Evolutionary conservation across 2,888 invertebrate genomes (phyloP).

Genomic region (Chironomus tentans): DNA sequence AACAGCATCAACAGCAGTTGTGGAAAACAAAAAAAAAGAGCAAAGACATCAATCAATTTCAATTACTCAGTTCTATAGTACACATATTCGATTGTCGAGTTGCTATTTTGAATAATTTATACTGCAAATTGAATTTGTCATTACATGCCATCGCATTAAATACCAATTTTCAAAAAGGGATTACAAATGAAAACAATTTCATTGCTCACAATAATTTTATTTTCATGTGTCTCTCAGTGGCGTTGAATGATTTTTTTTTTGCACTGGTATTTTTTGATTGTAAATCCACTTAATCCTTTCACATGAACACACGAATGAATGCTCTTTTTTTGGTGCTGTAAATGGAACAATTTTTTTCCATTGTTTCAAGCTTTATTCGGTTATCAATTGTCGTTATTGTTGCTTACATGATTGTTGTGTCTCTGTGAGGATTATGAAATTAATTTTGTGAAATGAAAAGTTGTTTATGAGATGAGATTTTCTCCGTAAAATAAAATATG

Average conservation of each 20-base stretch:
- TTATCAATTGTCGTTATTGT: background rate
- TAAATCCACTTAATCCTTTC: slow-evolving; percentile 9
- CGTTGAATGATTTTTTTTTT: background rate
- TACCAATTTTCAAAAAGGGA: background rate
- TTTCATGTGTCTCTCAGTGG: background rate
- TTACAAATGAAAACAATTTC: background rate
- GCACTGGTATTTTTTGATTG: background rate
- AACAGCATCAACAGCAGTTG: background rate
- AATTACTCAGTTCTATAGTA: background rate
- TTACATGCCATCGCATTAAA: background rate
- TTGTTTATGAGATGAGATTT: no score
- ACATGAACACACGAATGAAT: background rate
- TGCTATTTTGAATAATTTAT: background rate
- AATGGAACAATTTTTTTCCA: no score
- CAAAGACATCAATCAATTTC: background rate
- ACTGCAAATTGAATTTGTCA: background rate
- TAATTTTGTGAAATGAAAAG: no score
- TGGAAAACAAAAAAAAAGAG: background rate
- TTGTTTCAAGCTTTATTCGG: background rate
- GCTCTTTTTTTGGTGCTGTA: no score
- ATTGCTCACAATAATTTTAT: background rate
- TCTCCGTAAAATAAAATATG: no score
- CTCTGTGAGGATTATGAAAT: no score
- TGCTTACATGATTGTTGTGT: no score
- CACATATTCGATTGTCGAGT: background rate